Evolutionary conservation across 2,888 invertebrate species (phyloP).

Genomic region (Pilophorus perplexus): DNA sequence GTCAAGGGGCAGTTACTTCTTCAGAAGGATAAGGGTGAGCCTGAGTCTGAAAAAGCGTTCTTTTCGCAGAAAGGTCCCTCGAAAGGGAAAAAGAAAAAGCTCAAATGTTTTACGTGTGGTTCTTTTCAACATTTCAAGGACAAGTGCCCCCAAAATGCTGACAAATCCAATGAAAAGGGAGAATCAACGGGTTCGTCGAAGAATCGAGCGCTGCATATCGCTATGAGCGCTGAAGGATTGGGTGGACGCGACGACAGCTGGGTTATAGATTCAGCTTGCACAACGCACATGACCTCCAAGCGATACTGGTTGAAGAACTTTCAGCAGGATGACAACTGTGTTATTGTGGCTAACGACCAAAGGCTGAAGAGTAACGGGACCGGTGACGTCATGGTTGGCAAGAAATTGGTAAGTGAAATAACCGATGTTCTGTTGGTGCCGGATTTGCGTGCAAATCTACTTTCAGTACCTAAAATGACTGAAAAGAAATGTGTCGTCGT

Average conservation of each 20-base stretch:
- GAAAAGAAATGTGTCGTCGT: neutral
- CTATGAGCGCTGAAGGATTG: no score
- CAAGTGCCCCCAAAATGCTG: neutral
- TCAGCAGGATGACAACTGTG: neutral
- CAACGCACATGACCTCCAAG: neutral
- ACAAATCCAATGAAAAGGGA: neutral
- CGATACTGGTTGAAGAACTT: neutral
- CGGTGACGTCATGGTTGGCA: neutral
- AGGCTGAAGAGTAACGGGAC: neutral
- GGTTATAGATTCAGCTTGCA: neutral
- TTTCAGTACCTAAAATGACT: neutral
- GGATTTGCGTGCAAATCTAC: neutral
- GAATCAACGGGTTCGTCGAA: no score
- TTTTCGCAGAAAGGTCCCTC: no score
- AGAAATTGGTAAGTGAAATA: neutral
- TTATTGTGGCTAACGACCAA: neutral
- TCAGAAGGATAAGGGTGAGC: no score
- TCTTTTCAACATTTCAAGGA: neutral
- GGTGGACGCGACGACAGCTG: neutral
- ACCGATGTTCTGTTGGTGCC: neutral
- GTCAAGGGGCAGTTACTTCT: no score
- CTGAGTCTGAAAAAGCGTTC: no score
- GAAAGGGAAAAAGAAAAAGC: constrained; percentile 3
- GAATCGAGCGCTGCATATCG: no score
- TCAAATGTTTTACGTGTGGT: constrained; percentile 1